phyloP scores from a whole-genome alignment of 2,888 invertebrate genomes.

The Caenorhabditis macrosperma region DNA sequence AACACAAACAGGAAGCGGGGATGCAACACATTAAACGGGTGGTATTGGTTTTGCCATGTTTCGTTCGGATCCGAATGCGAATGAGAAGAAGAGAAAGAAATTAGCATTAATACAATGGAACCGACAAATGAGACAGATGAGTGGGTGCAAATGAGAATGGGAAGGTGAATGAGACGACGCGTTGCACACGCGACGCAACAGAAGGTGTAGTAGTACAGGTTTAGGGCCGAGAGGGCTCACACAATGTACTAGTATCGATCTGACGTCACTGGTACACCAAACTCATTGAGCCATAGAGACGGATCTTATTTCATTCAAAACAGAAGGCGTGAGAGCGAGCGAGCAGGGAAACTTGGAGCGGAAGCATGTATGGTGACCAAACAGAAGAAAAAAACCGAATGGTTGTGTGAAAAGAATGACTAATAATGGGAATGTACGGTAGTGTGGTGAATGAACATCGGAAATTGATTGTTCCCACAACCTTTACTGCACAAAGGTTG shows the following conservation, averaged over 20 bases:
- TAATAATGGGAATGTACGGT: constrained; percentile 50
- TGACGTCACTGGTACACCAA: background rate
- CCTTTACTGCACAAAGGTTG: constrained; percentile 33
- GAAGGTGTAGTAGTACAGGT: background rate
- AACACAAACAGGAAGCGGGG: background rate
- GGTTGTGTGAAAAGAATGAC: constrained; percentile 12
- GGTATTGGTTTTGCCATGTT: background rate
- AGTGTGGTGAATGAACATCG: constrained; percentile 17
- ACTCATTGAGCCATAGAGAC: too few species aligned
- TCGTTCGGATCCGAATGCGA: background rate
- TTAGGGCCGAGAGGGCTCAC: background rate
- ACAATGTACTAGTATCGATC: background rate
- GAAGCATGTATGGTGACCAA: background rate
- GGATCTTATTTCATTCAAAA: background rate
- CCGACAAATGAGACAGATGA: constrained; percentile 14
- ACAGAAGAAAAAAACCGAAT: background rate
- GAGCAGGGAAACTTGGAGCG: background rate
- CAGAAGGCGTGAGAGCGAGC: too few species aligned
- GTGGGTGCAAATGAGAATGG: constrained; percentile 42
- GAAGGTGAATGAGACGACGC: constrained; percentile 14
- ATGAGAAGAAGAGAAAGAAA: constrained; percentile 26
- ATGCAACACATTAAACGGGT: background rate
- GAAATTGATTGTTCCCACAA: constrained; percentile 42
- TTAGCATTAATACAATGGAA: constrained; percentile 46
- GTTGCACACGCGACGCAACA: background rate